Evolutionary conservation across 2,797 vertebrate species (phyloP), one percentile per base, ranked within the genome.

Genomic region (Pangasius larnaudii): DNA sequence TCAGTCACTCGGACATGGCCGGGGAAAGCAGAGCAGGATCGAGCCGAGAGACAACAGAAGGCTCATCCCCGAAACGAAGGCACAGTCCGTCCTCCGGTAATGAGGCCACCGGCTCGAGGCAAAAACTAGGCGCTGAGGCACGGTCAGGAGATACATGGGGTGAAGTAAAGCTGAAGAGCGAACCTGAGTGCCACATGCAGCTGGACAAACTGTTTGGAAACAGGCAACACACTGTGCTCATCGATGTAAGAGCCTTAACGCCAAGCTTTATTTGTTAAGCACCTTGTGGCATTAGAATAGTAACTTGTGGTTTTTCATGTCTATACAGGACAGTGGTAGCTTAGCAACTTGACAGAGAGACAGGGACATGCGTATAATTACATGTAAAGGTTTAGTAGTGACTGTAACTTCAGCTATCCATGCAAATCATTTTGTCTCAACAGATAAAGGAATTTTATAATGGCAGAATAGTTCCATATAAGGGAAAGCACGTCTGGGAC

Each of bases 241-340:
- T 96, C 42, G 67, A 96, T 13, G 96, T 96, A 92, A 95, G 94
- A 59, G 2, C 3, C 6, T 1, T 24, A 1, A 65, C 33, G 2
- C 30, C 56, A 82, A 7, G 53, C 33, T 84, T 65, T 56, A 72
- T 71, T 85, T 71, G 33, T 81, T 59, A 59, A 80, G 53, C 53
- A 63, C 11, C 22, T 46, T 36, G 8, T 14, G 0, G 5, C 7
- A 5, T 27, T 42, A 42, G 19, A 59, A 30, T 69, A 56, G 2
- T 36, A 74, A 74, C 39, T 49, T 46, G 19, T 75, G 39, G 3
- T 27, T 49, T 36, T 72, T 22, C 6, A 46, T 36, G 8, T 19
- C 5, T 69, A 69, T 19, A 39, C 36, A 71, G 19, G 42, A 49
- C 10, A 53, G 13, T 33, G 2, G n/a, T 58, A 22, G 30, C 1